Evolutionary conservation across 2,888 invertebrate genomes (phyloP), one percentile per base, ranked within the genome.

Genomic region (Cylindroiulus punctatus): DNA sequence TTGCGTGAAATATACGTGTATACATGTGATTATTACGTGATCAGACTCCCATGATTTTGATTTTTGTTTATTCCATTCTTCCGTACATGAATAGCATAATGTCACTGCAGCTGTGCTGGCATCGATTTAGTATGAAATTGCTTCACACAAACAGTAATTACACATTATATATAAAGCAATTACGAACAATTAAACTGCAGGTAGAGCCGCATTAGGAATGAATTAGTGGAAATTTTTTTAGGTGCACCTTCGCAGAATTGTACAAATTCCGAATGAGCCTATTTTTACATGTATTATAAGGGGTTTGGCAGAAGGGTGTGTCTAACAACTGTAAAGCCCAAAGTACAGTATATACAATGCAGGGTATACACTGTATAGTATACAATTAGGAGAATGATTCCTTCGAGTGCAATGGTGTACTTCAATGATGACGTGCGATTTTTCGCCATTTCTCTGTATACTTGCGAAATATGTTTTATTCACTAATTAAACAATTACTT

Each of bases 131-230:
- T 44, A 44, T 44, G 44, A 52, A 52, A 44, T 44, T 44, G 44
- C 44, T 44, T 44, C 17, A 44, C 17, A 44, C 14, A 44, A 44
- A 52, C 5, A 1, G n/a, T 1, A 2, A 52, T 52, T n/a, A 52
- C 19, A 52, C 52, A 52, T 52, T 19, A 52, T 52, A 52, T n/a
- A 52, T 52, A n/a, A 52, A 52, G 52, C 52, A 52, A 52, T 52
- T 52, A 52, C 5, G 19, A 52, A 52, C 52, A 52, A 52, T 52
- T 52, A 52, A 52, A 17, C 52, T 52, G 52, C 10, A 12, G 44
- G 44, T 44, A 14, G 10, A 52, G 52, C 52, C 19, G n/a, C 52
- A 52, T 52, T 52, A 52, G 52, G 17, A 52, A 19, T 52, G 52
- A 52, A 52, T 52, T 52, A 44, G 12, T 44, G 14, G 52, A 52